phyloP scores from a whole-genome alignment of 2,113 vertebrate species.

The Paramisgurnus dabryanus region DNA sequence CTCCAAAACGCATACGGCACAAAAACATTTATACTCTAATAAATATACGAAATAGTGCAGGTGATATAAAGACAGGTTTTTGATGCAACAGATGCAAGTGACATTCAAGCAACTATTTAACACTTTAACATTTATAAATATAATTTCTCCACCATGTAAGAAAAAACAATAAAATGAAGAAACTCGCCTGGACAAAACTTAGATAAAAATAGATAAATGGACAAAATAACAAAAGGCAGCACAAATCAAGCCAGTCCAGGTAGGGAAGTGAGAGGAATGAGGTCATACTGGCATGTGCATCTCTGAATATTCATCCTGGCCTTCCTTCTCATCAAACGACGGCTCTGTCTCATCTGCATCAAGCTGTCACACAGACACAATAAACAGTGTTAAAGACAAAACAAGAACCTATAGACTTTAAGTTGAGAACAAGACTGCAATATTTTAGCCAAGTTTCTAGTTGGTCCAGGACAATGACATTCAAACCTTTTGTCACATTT shows the following conservation, averaged over 20 bases:
- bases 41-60: constrained; percentile 23
- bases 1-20: constrained; percentile 15
- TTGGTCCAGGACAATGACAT: no score
- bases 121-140: constrained; percentile 30
- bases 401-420: neutral
- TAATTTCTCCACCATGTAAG: neutral
- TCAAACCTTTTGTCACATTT: neutral
- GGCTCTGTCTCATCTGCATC: constrained; percentile 90
- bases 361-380: constrained; percentile 73
- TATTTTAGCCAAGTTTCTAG: no score
- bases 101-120: constrained; percentile 14
- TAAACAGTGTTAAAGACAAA: neutral
- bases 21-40: constrained; percentile 12
- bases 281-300: constrained; percentile 93
- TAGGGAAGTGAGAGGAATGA: neutral
- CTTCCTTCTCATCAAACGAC: constrained; percentile 85
- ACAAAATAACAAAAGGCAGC: no score
- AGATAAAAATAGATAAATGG: neutral
- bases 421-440: neutral
- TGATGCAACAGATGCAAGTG: constrained; percentile 19
- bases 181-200: neutral
- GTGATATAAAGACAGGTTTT: neutral
- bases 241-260: neutral
- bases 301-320: constrained; percentile 91
- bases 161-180: neutral